Conservation (phyloP, 2,113 vertebrate genomes). For the Sinocyclocheilus grahami region DNA sequence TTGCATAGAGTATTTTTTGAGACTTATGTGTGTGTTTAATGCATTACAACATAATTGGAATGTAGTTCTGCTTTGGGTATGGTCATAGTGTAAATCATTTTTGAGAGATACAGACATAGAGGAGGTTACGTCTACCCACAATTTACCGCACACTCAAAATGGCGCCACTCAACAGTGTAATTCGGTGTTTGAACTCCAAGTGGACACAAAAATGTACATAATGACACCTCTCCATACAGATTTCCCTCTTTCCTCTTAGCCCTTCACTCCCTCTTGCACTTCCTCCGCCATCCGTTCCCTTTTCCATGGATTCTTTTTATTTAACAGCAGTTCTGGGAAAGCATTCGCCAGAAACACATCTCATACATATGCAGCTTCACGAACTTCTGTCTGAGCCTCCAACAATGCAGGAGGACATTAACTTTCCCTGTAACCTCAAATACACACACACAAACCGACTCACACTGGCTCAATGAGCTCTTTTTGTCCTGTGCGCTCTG, state of each 20-base stretch:
- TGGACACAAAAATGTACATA: constrained; percentile 49
- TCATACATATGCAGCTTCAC: constrained; percentile 50
- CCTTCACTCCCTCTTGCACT: neutral
- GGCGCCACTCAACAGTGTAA: constrained; percentile 41
- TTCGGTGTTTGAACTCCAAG: constrained; percentile 41
- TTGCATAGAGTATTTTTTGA: neutral
- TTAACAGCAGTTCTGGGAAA: constrained; percentile 35
- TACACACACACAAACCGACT: constrained; percentile 42
- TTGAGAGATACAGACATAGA: neutral
- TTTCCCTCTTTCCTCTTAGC: neutral
- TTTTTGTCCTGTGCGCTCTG: constrained; percentile 34
- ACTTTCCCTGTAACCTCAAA: constrained; percentile 26
- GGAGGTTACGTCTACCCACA: constrained; percentile 15
- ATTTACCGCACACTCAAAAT: constrained; percentile 44
- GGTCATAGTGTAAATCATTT: neutral
- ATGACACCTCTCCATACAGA: constrained; percentile 42
- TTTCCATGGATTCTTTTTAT: constrained; percentile 23
- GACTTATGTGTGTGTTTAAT: neutral
- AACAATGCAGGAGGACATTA: constrained; percentile 38
- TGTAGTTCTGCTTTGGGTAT: neutral
- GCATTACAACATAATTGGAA: neutral
- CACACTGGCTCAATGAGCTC: constrained; percentile 37
- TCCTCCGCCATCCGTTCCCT: constrained; percentile 1
- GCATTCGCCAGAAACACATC: constrained; percentile 28
- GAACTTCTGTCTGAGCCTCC: constrained; percentile 21